Percentiles rank a stretch among this genome's conserved stretches.
These are phyloP conservation scores for Rhinoptilus africanus DNA, from an alignment of 2,113 vertebrate species.

Conservation along the genomic window DNA sequence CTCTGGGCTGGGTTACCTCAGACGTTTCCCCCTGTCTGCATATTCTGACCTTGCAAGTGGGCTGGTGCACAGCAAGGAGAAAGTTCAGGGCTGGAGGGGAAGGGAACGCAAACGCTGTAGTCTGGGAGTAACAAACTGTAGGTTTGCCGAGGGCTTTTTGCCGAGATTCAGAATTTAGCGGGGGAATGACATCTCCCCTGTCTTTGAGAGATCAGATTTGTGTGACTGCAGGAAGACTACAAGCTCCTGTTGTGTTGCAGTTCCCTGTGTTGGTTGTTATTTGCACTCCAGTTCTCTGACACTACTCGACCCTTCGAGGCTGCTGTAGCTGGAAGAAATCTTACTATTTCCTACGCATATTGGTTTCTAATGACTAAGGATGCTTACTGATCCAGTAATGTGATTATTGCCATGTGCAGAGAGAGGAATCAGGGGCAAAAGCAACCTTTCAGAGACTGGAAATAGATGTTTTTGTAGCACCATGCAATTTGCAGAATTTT, in stretches of 20 bases:
- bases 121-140: not conserved
- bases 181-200: not conserved
- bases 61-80: not conserved
- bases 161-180: not conserved
- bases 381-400: not conserved
- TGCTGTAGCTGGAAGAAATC: not conserved
- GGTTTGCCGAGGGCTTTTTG: not conserved
- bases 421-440: not conserved
- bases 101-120: not conserved
- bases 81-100: not conserved
- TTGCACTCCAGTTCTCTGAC: not conserved
- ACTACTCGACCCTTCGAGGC: not conserved
- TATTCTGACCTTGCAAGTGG: not conserved
- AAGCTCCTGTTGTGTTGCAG: not conserved
- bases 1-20: rapidly evolving
- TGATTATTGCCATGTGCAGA: not conserved
- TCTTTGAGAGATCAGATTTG: not conserved
- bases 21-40: not conserved
- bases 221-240: not conserved
- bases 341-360: not conserved
- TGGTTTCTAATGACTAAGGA: not conserved
- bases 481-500: not conserved
- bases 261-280: not conserved
- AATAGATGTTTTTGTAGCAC: not conserved
- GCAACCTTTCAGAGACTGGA: not conserved